Percentiles rank a stretch among this genome's conserved stretches.
These are phyloP conservation scores for Toxotes lorentzi DNA, from an alignment of 2,797 vertebrate species.

Conservation along the genomic window DNA sequence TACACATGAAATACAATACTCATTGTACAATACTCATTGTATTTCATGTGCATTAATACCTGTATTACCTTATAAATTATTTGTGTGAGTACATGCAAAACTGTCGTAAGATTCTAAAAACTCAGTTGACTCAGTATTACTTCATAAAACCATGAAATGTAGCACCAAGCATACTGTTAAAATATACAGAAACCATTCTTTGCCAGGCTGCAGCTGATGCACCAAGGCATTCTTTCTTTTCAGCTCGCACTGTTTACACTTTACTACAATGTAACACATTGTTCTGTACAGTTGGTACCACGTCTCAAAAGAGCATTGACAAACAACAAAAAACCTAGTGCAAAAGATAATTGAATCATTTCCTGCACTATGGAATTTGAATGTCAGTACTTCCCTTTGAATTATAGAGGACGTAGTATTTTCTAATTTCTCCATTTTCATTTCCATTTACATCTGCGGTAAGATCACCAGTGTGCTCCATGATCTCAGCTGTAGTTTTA, in stretches of 20 bases:
- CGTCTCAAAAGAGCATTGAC: slow-evolving; percentile 11
- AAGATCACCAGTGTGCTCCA: not conserved
- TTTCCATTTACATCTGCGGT: not conserved
- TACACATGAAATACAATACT: not conserved
- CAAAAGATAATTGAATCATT: not conserved
- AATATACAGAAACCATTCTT: not conserved
- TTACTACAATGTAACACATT: slow-evolving; percentile 2
- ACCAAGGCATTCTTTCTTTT: not conserved
- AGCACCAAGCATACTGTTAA: slow-evolving; percentile 2
- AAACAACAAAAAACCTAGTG: too few species aligned
- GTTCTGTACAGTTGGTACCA: slow-evolving; percentile 12
- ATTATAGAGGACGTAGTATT: not conserved
- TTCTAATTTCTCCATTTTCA: not conserved
- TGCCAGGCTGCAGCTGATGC: not conserved
- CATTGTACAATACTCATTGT: not conserved
- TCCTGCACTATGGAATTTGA: not conserved
- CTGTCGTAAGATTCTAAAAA: slow-evolving; percentile 20
- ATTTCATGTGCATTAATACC: slow-evolving; percentile 1
- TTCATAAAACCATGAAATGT: slow-evolving; percentile 5
- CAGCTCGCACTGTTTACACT: slow-evolving; percentile 13
- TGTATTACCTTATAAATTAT: slow-evolving; percentile 8
- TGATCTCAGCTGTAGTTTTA: not conserved
- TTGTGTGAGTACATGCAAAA: not conserved
- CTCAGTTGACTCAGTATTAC: slow-evolving; percentile 18
- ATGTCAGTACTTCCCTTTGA: not conserved